Evolutionary conservation across 2,113 vertebrate species (phyloP).

Genomic region (Platichthys stellatus): DNA sequence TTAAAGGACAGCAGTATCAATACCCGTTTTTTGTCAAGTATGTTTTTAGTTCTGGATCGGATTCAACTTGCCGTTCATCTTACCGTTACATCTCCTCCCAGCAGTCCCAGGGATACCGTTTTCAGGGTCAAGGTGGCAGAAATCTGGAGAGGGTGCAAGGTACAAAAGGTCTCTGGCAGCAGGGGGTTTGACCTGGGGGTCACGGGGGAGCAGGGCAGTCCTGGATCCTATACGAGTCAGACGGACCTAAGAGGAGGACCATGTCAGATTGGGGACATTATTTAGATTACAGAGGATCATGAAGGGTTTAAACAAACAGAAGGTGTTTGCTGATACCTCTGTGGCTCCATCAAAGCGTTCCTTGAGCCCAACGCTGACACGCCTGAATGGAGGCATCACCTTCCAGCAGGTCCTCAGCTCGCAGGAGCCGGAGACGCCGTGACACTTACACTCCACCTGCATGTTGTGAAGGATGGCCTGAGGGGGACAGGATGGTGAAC

Average conservation of each 20-base stretch:
- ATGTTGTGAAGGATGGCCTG: conserved; percentile 85
- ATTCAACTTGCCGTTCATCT: conserved; percentile 1
- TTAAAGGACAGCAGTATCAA: neutral
- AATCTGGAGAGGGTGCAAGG: conserved; percentile 81
- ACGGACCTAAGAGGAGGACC: conserved; percentile 73
- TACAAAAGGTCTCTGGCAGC: conserved; percentile 80
- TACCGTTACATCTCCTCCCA: conserved; percentile 80
- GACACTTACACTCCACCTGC: conserved; percentile 85
- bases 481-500: neutral
- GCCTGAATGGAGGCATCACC: conserved; percentile 82
- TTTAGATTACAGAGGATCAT: neutral
- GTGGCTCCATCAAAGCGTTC: conserved; percentile 82
- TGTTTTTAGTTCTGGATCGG: neutral
- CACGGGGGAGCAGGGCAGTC: conserved; percentile 82
- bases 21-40: neutral
- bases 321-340: conserved; percentile 67
- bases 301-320: conserved; percentile 7
- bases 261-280: neutral
- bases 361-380: conserved; percentile 79
- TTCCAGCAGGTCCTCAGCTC: conserved; percentile 84
- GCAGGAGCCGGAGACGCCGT: conserved; percentile 82
- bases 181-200: conserved; percentile 82
- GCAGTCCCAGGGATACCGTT: conserved; percentile 78
- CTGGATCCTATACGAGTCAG: conserved; percentile 81
- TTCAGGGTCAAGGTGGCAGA: conserved; percentile 76